Conservation (phyloP, 2,113 vertebrate species). For the Pachycephala philippinensis region DNA sequence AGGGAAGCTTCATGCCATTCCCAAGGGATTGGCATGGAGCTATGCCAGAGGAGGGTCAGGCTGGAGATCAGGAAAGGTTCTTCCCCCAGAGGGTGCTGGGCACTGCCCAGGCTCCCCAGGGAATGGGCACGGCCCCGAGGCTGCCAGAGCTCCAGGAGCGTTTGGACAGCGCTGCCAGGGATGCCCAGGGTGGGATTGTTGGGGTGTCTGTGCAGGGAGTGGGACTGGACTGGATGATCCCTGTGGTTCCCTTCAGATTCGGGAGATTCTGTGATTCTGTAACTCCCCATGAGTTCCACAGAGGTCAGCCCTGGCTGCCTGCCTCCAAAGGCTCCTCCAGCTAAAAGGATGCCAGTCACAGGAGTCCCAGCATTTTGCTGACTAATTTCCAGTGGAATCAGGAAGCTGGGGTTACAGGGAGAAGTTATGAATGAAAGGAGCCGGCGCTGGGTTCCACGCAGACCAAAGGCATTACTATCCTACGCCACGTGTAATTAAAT, state of each 20-base stretch:
- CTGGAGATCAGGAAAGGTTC: rapidly evolving
- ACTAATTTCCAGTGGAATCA: constrained; percentile 39
- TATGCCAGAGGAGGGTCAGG: rapidly evolving
- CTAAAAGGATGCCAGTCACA: neutral
- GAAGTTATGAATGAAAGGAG: constrained; percentile 51
- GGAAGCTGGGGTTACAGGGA: constrained; percentile 45
- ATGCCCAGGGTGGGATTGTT: neutral
- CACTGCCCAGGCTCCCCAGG: neutral
- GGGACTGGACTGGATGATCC: rapidly evolving
- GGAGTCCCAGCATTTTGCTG: neutral
- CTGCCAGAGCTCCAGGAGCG: neutral
- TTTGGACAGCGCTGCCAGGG: rapidly evolving
- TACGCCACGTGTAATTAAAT: neutral
- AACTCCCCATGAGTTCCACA: neutral
- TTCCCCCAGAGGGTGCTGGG: neutral
- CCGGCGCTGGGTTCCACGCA: neutral
- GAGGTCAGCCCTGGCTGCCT: neutral
- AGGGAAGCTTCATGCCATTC: neutral
- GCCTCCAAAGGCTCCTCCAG: neutral
- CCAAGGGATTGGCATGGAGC: neutral
- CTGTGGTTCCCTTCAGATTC: neutral
- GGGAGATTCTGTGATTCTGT: neutral
- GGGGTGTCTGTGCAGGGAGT: neutral
- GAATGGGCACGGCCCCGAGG: rapidly evolving
- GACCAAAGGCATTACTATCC: constrained; percentile 33